Evolutionary conservation across 2,113 vertebrate genomes (phyloP), one percentile per base, ranked within the genome.

Genomic region (Corythoichthys haematopterus): DNA sequence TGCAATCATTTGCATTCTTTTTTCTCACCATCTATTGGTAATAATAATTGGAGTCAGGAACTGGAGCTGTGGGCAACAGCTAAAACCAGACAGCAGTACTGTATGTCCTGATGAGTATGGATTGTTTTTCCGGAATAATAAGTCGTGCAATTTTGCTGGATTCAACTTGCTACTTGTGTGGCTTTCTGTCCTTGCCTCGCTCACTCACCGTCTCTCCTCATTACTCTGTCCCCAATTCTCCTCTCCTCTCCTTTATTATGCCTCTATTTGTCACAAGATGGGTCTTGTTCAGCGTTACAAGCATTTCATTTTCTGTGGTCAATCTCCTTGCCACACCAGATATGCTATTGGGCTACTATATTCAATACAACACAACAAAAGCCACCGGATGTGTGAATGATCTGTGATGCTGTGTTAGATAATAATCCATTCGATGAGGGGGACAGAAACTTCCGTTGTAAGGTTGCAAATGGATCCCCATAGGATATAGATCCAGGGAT

Each of bases 351-450:
- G 37, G 33, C 28, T 4, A 38, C 38, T 12, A 62, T 61, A 75
- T 71, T 75, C 75, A 61, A 66, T 70, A 57, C 56, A 76, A 81
- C 80, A 81, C 79, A 80, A 64, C 47, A 62, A 63, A 50, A 56
- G 60, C 38, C 16, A 15, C 33, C 37, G 71, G 65, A 53, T 46
- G 65, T 72, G 72, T 75, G 71, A 74, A 68, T 28, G 53, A 76
- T 86, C 67, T 66, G 69, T 67, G 76, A 33, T 61, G 64, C 37
- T 16, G 50, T 16, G 50, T 37, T 64, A 46, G 55, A 70, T 61
- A 69, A 71, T 40, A 67, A 37, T 8, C 6, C 55, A 33, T 60
- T 61, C 16, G 1, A 33, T 12, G 20, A 40, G 20, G 28, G 45
- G 14, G 37, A 69, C 58, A 60, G 7, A 40, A 72, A 53, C 64